Evolutionary conservation across 2,113 vertebrate genomes (phyloP).

Genomic region (Plecturocebus donacophilus): DNA sequence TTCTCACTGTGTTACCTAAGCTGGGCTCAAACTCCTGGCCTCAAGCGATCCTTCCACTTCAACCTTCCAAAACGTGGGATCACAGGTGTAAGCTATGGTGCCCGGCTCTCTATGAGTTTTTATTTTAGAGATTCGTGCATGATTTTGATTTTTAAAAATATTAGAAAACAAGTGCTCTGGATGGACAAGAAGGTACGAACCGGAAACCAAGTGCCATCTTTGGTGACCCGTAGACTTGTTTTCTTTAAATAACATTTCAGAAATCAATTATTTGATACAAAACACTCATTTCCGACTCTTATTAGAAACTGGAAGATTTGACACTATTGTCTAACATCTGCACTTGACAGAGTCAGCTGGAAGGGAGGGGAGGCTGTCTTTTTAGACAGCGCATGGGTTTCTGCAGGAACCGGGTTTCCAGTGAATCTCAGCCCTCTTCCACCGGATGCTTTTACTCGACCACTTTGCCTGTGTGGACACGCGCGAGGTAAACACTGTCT

Average conservation of each 20-base stretch:
- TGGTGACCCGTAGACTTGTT: neutral
- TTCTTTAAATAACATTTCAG: too few species aligned
- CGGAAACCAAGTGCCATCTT: fast-evolving
- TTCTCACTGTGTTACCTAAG: too few species aligned
- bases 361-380: fast-evolving
- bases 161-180: fast-evolving
- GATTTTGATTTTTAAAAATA: neutral
- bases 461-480: neutral
- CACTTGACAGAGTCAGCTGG: fast-evolving
- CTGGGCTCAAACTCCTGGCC: too few species aligned
- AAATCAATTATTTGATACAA: neutral
- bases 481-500: fast-evolving
- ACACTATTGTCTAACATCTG: fast-evolving
- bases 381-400: fast-evolving
- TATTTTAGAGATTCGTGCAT: fast-evolving
- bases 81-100: too few species aligned
- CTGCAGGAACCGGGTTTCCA: fast-evolving
- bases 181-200: neutral
- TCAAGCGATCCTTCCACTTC: too few species aligned
- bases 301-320: fast-evolving
- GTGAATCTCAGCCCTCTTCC: neutral
- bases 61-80: too few species aligned
- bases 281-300: neutral
- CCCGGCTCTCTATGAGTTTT: neutral
- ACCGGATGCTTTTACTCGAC: neutral